These are phyloP conservation scores for Montipora sp. DNA, from an alignment of 64 coral and sea anemone genomes.

Conservation along the genomic window DNA sequence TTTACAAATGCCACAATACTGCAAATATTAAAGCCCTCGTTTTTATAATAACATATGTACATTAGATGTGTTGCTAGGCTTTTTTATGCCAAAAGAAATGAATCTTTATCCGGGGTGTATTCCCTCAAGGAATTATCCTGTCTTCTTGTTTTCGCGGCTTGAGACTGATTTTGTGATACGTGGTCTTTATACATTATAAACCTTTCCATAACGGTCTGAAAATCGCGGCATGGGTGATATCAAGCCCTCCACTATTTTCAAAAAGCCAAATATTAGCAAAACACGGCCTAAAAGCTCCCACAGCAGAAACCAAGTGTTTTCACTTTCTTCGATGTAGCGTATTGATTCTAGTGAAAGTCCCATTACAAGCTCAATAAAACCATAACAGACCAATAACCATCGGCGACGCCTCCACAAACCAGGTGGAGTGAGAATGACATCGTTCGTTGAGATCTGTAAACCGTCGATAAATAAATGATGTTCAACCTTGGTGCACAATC, in stretches of 20 bases:
- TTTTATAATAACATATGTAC: neutral
- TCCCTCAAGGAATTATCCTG: no score
- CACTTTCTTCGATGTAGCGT: constrained; percentile 21
- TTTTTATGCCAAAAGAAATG: neutral
- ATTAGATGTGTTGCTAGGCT: neutral
- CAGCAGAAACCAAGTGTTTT: neutral
- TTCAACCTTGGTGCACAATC: neutral
- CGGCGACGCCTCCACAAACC: constrained; percentile 10
- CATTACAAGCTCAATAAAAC: constrained; percentile 14
- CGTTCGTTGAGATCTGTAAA: neutral
- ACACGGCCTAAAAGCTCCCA: constrained; percentile 41
- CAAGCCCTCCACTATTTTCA: constrained; percentile 47
- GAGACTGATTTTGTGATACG: neutral
- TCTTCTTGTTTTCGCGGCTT: no score
- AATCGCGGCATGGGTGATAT: constrained; percentile 8
- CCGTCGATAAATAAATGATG: constrained; percentile 44
- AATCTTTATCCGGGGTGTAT: no score
- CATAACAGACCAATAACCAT: constrained; percentile 12
- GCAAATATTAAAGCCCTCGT: neutral
- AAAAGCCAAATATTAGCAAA: constrained; percentile 51
- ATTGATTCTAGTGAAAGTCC: constrained; percentile 31
- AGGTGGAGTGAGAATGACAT: neutral
- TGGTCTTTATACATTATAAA: constrained; percentile 30
- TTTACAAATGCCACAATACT: neutral
- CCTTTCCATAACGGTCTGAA: neutral